phyloP scores from a whole-genome alignment of 92 coral and sea anemone species.

The Umimayanthus kanabou region DNA sequence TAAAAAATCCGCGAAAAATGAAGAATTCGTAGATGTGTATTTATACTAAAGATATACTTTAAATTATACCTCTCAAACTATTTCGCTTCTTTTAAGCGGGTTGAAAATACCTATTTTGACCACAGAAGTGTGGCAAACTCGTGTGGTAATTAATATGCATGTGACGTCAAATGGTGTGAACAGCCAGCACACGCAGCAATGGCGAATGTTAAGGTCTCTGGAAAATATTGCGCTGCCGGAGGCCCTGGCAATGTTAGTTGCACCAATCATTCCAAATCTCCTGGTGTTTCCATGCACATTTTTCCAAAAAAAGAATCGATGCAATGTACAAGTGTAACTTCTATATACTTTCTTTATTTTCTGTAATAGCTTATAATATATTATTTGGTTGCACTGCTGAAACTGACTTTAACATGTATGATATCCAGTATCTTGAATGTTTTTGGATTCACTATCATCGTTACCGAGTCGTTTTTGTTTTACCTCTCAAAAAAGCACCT shows the following conservation, averaged over 20 bases:
- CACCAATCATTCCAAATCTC: slow-evolving; percentile 53
- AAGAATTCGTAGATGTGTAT: background rate
- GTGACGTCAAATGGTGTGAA: background rate
- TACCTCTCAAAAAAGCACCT: no score
- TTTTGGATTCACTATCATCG: no score
- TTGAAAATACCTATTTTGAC: slow-evolving; percentile 3
- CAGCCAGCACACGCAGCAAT: background rate
- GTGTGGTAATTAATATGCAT: background rate
- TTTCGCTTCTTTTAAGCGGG: background rate
- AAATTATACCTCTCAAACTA: slow-evolving; percentile 5
- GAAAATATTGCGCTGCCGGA: background rate
- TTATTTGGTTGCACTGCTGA: no score
- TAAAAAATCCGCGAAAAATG: background rate
- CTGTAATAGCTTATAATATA: no score
- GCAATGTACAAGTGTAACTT: no score
- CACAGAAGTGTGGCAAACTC: background rate
- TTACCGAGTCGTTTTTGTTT: no score
- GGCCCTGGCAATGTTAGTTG: slow-evolving; percentile 30
- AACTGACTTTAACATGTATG: no score
- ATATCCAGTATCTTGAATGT: no score
- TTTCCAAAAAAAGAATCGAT: slow-evolving; percentile 56
- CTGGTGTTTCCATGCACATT: slow-evolving; percentile 61
- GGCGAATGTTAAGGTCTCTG: slow-evolving; percentile 6
- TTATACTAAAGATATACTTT: background rate
- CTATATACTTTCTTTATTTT: no score